Conservation (phyloP, 2,888 invertebrate genomes). For the Sarcophaga variegata region DNA sequence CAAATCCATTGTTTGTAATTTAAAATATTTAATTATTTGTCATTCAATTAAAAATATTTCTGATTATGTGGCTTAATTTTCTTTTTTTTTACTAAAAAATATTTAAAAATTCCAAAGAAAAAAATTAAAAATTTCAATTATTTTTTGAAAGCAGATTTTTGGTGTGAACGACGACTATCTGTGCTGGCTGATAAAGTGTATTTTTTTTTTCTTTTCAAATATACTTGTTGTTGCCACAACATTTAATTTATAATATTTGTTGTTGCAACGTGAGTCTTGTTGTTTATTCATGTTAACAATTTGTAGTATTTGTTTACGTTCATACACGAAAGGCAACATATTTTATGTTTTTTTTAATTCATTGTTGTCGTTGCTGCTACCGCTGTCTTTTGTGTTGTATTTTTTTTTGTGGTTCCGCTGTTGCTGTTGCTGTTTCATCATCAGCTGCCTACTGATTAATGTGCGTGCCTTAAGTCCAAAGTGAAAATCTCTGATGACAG, state of each 20-base stretch:
- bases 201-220: not conserved
- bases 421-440: slow-evolving; percentile 13
- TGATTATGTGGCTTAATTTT: no score
- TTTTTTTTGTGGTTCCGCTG: slow-evolving; percentile 1
- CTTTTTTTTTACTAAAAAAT: no score
- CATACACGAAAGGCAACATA: not conserved
- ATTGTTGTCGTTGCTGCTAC: not conserved
- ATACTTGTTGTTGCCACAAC: not conserved
- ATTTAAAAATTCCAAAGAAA: no score
- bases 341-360: not conserved
- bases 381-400: slow-evolving; percentile 8
- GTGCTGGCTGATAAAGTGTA: no score
- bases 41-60: no score
- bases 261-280: not conserved
- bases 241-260: not conserved
- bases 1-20: no score
- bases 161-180: no score
- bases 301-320: slow-evolving; percentile 5
- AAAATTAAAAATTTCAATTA: no score
- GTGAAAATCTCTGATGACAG: slow-evolving; percentile 64
- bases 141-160: no score
- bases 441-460: slow-evolving; percentile 53
- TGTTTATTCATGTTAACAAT: slow-evolving; percentile 17
- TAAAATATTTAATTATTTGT: no score
- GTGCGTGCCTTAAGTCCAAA: slow-evolving; percentile 54